Conservation (phyloP, 2,113 vertebrate genomes). For the Castor canadensis region DNA sequence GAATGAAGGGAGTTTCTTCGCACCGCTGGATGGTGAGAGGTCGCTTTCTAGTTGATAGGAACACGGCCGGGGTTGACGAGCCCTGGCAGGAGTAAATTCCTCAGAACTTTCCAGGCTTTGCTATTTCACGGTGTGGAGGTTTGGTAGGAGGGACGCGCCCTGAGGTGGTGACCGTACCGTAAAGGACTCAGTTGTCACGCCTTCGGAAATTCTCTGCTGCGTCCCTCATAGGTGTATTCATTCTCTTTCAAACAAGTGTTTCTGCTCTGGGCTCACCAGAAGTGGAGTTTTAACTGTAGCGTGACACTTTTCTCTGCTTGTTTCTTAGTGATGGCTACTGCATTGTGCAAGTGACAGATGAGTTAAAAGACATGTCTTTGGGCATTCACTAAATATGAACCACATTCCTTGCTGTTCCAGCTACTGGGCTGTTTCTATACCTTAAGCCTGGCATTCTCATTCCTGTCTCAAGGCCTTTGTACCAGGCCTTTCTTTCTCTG, state of each 20-base stretch:
- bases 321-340: neutral
- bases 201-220: neutral
- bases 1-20: accelerated
- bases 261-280: neutral
- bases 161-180: neutral
- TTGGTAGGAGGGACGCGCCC: neutral
- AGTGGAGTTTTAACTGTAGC: neutral
- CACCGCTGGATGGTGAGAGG: accelerated
- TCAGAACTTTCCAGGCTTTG: neutral
- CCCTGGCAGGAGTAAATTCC: too few species aligned
- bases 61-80: neutral
- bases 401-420: neutral
- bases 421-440: neutral
- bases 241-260: neutral
- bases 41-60: neutral
- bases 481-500: neutral
- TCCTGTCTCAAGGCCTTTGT: neutral
- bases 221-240: neutral
- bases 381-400: neutral
- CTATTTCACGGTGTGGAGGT: neutral
- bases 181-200: neutral
- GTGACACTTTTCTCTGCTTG: neutral
- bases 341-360: neutral
- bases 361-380: neutral
- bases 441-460: neutral